Evolutionary conservation across 2,113 vertebrate species (phyloP).

Genomic region (Ammospiza caudacuta): DNA sequence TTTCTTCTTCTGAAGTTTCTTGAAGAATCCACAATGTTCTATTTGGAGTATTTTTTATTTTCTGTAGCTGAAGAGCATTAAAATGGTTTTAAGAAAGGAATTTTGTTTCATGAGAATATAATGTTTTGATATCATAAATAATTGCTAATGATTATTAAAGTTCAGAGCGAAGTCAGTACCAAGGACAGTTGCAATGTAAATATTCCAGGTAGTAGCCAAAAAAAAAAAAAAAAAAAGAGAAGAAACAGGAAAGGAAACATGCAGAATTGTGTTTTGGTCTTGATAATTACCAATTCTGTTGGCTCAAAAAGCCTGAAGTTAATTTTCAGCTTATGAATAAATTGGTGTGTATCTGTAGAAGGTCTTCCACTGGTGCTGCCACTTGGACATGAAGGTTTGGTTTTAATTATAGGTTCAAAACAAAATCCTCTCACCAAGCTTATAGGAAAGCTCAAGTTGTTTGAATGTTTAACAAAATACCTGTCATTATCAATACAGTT

Average conservation of each 20-base stretch:
- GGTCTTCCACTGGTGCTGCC: not conserved
- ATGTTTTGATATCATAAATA: not conserved
- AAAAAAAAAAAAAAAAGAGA: not conserved
- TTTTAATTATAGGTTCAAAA: not conserved
- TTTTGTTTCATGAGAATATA: not conserved
- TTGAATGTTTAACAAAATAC: not conserved
- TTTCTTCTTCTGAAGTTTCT: not conserved
- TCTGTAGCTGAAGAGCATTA: not conserved
- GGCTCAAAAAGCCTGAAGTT: not conserved
- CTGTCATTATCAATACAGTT: not conserved
- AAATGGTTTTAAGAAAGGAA: not conserved
- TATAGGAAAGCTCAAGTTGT: not conserved
- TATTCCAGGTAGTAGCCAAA: not conserved
- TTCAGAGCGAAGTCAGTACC: not conserved
- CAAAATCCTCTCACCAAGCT: not conserved
- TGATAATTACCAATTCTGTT: not conserved
- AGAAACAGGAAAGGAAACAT: not conserved
- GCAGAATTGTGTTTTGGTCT: not conserved
- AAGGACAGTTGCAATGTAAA: not conserved
- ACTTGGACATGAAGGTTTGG: not conserved
- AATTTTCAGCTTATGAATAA: not conserved
- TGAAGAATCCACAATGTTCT: not conserved
- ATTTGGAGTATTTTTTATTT: not conserved
- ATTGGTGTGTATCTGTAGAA: not conserved
- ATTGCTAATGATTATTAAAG: not conserved